Conservation (phyloP, 2,797 vertebrate genomes). For the Takifugu rubripes region DNA sequence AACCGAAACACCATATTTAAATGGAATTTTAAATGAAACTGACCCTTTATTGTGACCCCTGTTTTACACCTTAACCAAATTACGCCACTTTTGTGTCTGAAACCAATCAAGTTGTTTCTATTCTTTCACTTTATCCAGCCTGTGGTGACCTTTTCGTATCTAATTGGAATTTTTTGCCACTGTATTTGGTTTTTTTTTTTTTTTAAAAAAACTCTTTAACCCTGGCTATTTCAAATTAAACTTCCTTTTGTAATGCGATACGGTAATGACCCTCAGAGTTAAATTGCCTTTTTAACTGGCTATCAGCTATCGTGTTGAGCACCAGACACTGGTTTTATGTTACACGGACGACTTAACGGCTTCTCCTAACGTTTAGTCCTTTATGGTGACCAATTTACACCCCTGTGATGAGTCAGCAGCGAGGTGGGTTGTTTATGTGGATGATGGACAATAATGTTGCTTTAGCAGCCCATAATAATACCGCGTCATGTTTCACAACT, state of each 20-base stretch:
- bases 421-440: background rate
- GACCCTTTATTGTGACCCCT: background rate
- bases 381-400: conserved; percentile 20
- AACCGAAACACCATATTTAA: conserved; percentile 37
- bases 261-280: conserved; percentile 47
- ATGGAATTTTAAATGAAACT: conserved; percentile 7
- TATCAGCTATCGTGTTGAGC: conserved; percentile 38
- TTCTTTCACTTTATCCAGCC: too few species aligned
- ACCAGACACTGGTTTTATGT: conserved; percentile 44
- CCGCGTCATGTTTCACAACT: conserved; percentile 13
- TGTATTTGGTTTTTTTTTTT: conserved; percentile 17
- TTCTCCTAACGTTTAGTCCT: conserved; percentile 19
- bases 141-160: conserved; percentile 1
- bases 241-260: conserved; percentile 54
- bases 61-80: background rate
- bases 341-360: conserved; percentile 34
- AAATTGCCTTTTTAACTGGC: conserved; percentile 51
- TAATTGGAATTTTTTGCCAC: background rate
- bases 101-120: too few species aligned
- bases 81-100: background rate
- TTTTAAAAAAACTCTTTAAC: background rate
- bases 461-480: conserved; percentile 10
- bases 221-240: conserved; percentile 31
- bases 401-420: background rate
- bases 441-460: conserved; percentile 1